Conservation (phyloP, 2,888 invertebrate genomes). For the Sisyra nigra region DNA sequence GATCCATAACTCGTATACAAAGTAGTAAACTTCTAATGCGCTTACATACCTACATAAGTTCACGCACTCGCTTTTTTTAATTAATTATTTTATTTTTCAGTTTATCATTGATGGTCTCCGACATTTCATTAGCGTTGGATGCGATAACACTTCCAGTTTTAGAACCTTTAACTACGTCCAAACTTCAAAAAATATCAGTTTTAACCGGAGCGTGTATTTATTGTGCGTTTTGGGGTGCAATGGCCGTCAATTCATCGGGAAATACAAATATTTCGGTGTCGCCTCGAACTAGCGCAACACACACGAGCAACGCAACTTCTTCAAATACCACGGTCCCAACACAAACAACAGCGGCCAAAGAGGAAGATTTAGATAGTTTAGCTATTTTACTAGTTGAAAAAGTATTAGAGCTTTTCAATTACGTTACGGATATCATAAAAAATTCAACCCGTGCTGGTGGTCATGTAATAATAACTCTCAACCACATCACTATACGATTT, state of each 20-base stretch:
- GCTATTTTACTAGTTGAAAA: conserved; percentile 76
- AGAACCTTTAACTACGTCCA: conserved; percentile 73
- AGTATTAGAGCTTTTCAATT: conserved; percentile 70
- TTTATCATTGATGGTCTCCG: conserved; percentile 64
- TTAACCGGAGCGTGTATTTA: conserved; percentile 74
- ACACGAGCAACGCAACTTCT: conserved; percentile 12
- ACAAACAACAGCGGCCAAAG: conserved; percentile 29
- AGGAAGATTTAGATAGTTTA: conserved; percentile 66
- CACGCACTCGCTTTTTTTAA: conserved; percentile 1
- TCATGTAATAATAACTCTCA: conserved; percentile 41
- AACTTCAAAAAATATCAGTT: conserved; percentile 65
- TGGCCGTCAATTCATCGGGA: conserved; percentile 16
- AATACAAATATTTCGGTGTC: conserved; percentile 32
- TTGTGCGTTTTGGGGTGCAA: conserved; percentile 38
- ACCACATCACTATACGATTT: conserved; percentile 1
- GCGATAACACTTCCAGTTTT: conserved; percentile 74
- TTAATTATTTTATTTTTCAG: conserved; percentile 24
- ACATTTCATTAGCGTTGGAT: conserved; percentile 67
- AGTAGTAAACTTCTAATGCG: no score
- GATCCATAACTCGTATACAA: no score
- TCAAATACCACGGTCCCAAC: conserved; percentile 10
- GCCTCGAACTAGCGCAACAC: conserved; percentile 15
- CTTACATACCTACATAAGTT: no score
- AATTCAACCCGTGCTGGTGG: conserved; percentile 77
- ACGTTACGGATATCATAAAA: conserved; percentile 64